Evolutionary conservation across 2,113 vertebrate genomes (phyloP), one percentile per base, ranked within the genome.

Genomic region (Dunckerocampus dactyliophorus): DNA sequence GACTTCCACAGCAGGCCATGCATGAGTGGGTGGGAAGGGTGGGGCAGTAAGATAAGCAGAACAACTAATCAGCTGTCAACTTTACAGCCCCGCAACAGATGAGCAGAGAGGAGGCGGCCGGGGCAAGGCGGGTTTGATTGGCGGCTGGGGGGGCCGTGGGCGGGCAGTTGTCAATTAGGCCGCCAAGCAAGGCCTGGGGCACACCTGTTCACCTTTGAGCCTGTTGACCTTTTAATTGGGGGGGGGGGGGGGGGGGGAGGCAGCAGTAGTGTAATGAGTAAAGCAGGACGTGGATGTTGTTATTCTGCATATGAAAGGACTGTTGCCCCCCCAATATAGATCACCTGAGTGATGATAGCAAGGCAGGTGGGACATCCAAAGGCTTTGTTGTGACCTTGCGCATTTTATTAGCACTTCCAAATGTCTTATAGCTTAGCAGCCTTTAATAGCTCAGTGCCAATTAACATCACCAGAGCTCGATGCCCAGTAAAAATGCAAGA

Each of bases 11-110:
- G 63, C 60, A 62, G 21, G 59, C 46, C 14, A 15, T 10, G 63
- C 14, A 15, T 12, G 63, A 51, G 64, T 47, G 59, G 64, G 69
- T n/a, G 65, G 58, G 16, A 57, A 21, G 64, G 72, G 66, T 16
- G 62, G 21, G 43, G 12, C 47, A 64, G 72, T 31, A 51, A 77
- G 72, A 80, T 80, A 80, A 82, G 66, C 59, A 63, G 28, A 51
- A 61, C 50, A 62, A 47, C 57, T 70, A 69, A 60, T 71, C 69
- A 68, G 57, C 58, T 65, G 80, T 85, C 79, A 58, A 37, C 69
- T 84, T 82, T 86, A 87, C 72, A 21, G 67, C 74, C 65, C 31
- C 28, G 15, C 16, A 82, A 84, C 74, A 89, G 70, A 85, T 74
- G 72, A 86, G 75, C 54, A 49, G 70, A 78, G 65, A 13, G 72